These are phyloP conservation scores for Ariopsis seemanni DNA, from an alignment of 2,113 vertebrate genomes.

Conservation along the genomic window DNA sequence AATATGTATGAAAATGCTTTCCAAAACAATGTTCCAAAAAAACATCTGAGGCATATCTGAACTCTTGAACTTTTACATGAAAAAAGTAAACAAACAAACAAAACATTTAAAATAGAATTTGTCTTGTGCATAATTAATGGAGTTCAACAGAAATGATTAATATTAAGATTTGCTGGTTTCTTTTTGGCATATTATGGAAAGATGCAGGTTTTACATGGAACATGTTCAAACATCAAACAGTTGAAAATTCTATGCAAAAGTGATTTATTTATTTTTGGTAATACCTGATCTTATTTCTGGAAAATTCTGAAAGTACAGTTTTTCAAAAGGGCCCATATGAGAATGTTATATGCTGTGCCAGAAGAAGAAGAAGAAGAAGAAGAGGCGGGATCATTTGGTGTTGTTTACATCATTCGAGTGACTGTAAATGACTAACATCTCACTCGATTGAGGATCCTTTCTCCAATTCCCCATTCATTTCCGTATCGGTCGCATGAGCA, in stretches of 20 bases:
- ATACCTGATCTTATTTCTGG: neutral
- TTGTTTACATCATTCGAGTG: neutral
- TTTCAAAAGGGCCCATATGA: neutral
- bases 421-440: neutral
- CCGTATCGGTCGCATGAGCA: neutral
- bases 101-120: neutral
- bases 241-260: neutral
- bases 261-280: neutral
- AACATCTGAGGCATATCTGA: neutral
- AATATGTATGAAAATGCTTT: neutral
- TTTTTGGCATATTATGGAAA: neutral
- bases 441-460: neutral
- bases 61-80: neutral
- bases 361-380: neutral
- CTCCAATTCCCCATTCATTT: neutral
- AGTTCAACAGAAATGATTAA: neutral
- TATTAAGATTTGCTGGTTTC: neutral
- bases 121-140: neutral
- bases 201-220: neutral
- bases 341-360: neutral
- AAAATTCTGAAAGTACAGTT: neutral
- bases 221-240: neutral
- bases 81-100: neutral
- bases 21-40: neutral
- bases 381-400: neutral